Evolutionary conservation across 2,797 vertebrate species (phyloP), one percentile per base, ranked within the genome.

Genomic region (Furcifer pardalis): DNA sequence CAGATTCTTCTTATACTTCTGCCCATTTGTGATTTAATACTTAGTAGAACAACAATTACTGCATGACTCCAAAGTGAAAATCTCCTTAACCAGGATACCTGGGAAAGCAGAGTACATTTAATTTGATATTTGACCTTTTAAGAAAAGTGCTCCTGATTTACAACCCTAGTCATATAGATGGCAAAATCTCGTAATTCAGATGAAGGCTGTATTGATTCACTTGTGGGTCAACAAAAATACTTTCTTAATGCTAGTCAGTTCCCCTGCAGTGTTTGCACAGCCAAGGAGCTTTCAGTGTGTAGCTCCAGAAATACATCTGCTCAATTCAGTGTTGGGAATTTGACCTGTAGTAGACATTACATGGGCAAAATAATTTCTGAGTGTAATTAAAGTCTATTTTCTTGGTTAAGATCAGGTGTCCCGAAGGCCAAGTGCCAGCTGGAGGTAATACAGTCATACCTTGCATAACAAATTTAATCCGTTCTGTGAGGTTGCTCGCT

Each of bases 51-150:
- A 17, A 42, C 25, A 9, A 46, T 75, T 75, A 25, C 32, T 73
- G 46, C 15, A 10, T 52, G 69, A 27, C 30, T n/a, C 42, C 21
- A 65, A 13, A n/a, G 2, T 32, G 44, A 71, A 49, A 63, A n/a
- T 63, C 63, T 27, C 27, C 23, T 73, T 65, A 56, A n/a, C 15
- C 40, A 49, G 13, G 13, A 35, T 62, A 62, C 30, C 68, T 37
- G 25, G 56, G 2, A 73, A 49, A 73, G 32, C 59, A 52, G 77
- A 37, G 23, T 35, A 44, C 37, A 72, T n/a, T 71, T 60, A 42
- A 13, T 21, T 30, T 62, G 82, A n/a, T 17, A 44, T 27, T 56
- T 84, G 56, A 83, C 63, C 60, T 73, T 84, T 84, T 35, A 60
- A 60, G 65, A 65, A 83, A 17, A 15, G 15, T 83, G 19, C 63